Evolutionary conservation across 2,113 vertebrate species (phyloP).

Genomic region (Rhombomys opimus): DNA sequence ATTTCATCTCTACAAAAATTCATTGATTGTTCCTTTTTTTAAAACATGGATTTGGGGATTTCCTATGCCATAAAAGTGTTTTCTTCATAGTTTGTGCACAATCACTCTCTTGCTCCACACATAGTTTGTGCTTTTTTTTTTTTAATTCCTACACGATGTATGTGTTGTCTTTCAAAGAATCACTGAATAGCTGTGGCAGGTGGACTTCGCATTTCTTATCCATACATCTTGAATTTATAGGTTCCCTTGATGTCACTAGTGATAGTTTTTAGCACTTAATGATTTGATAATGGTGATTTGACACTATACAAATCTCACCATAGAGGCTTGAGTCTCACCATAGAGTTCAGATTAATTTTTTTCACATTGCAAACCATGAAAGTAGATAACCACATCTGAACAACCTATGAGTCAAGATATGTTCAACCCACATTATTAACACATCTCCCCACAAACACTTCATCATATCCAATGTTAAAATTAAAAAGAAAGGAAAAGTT

Average conservation of each 20-base stretch:
- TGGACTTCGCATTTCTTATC: background rate
- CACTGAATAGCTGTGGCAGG: background rate
- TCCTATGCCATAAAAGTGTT: background rate
- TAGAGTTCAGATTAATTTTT: background rate
- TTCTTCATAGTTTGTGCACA: background rate
- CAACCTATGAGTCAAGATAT: background rate
- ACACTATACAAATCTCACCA: background rate
- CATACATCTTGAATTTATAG: background rate
- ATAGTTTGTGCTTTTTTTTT: background rate
- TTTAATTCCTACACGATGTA: background rate
- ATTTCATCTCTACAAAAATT: background rate
- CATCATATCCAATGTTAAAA: background rate
- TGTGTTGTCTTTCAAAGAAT: slow-evolving; percentile 10
- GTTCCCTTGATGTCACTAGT: background rate
- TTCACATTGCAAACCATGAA: slow-evolving; percentile 27
- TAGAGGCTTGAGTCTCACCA: background rate
- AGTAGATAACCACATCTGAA: background rate
- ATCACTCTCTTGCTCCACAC: background rate
- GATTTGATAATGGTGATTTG: background rate
- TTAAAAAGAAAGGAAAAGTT: background rate
- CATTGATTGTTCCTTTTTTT: background rate
- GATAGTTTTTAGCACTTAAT: background rate
- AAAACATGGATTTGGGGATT: background rate
- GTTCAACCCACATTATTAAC: background rate
- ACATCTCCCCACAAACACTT: background rate